Percentiles rank a stretch among this genome's conserved stretches.
phyloP scores from a whole-genome alignment of 2,888 invertebrate genomes.

The Drosophila ustulata region DNA sequence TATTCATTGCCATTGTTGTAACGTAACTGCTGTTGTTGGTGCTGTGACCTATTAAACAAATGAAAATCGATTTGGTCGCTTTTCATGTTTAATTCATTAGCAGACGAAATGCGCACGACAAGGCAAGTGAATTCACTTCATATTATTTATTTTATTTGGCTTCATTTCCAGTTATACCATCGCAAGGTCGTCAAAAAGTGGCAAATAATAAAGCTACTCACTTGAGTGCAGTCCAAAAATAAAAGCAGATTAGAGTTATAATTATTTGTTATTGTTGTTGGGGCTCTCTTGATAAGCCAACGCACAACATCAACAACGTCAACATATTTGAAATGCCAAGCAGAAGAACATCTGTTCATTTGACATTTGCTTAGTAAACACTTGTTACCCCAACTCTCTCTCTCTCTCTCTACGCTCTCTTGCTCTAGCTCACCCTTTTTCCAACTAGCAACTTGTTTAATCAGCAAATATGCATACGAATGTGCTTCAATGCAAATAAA shows the following conservation, averaged over 20 bases:
- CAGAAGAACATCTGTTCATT: constrained; percentile 33
- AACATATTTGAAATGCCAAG: constrained; percentile 29
- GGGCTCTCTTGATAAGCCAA: constrained; percentile 27
- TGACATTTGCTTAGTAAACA: constrained; percentile 24
- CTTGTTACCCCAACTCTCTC: not conserved
- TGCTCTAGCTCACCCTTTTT: not conserved
- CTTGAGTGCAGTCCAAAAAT: constrained; percentile 19
- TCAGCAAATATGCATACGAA: constrained; percentile 17
- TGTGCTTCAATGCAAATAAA: constrained; percentile 10
- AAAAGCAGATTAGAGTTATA: constrained; percentile 40
- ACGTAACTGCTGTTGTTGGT: constrained; percentile 8
- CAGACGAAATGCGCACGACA: constrained; percentile 18
- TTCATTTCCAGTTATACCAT: constrained; percentile 25
- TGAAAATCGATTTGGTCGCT: constrained; percentile 54
- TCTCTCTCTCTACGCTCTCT: not conserved
- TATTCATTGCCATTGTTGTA: constrained; percentile 29
- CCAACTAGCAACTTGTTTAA: not conserved
- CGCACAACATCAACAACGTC: not conserved
- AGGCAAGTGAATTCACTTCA: constrained; percentile 23
- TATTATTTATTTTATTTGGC: not conserved
- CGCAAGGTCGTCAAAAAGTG: constrained; percentile 34
- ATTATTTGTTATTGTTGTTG: constrained; percentile 8
- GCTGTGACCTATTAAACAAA: constrained; percentile 57
- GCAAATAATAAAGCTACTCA: constrained; percentile 28
- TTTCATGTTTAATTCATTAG: constrained; percentile 58